Conservation (phyloP, 1,140 invertebrate genomes). For the Psilanteris sp. region DNA sequence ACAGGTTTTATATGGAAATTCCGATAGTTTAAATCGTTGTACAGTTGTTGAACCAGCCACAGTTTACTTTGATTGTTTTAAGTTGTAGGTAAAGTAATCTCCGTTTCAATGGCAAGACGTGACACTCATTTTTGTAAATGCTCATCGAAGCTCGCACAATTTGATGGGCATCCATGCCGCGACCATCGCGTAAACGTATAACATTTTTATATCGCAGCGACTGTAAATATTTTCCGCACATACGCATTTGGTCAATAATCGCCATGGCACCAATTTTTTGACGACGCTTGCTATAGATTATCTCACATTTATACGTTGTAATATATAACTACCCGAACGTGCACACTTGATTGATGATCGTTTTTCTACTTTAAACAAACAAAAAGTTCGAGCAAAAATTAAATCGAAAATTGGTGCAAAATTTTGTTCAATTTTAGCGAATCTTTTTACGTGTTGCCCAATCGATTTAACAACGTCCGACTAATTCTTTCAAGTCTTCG, state of each 20-base stretch:
- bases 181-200: conserved; percentile 33
- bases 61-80: conserved; percentile 46
- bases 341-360: conserved; percentile 48
- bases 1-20: conserved; percentile 43
- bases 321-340: conserved; percentile 47
- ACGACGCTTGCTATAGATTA: conserved; percentile 50
- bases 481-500: conserved; percentile 14
- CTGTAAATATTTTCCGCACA: conserved; percentile 54
- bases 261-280: conserved; percentile 49
- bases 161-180: conserved; percentile 33
- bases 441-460: conserved; percentile 28
- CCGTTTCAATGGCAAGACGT: conserved; percentile 27
- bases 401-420: conserved; percentile 22
- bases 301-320: conserved; percentile 56
- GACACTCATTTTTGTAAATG: conserved; percentile 48
- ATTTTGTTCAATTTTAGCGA: conserved; percentile 30
- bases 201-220: conserved; percentile 57
- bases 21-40: conserved; percentile 43
- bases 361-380: conserved; percentile 49
- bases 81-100: conserved; percentile 45
- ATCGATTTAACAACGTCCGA: conserved; percentile 11
- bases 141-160: conserved; percentile 43
- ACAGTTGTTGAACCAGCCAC: conserved; percentile 32
- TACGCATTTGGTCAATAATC: conserved; percentile 40
- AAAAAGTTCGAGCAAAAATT: neutral